These are phyloP conservation scores for Anolis sagrei DNA, from an alignment of 2,113 vertebrate genomes.

Conservation along the genomic window DNA sequence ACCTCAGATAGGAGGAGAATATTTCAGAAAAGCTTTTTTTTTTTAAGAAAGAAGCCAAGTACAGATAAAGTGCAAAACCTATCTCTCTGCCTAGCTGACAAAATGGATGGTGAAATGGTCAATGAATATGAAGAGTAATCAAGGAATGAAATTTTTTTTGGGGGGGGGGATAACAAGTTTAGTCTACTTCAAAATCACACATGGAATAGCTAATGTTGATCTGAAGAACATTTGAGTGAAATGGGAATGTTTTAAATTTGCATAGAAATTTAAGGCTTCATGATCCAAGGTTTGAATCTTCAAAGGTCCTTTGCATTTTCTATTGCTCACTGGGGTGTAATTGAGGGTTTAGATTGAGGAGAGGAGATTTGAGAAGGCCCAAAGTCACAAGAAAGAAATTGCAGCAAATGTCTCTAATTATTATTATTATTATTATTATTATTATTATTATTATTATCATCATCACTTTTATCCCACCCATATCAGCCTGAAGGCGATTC, in stretches of 20 bases:
- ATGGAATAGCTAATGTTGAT: too few relatives aligned
- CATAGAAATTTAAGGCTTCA: neutral
- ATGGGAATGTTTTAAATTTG: neutral
- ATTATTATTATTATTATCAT: too few relatives aligned
- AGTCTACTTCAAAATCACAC: neutral
- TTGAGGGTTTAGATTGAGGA: neutral
- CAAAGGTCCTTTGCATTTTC: neutral
- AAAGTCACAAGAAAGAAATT: neutral
- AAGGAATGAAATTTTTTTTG: neutral
- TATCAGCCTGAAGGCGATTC: too few relatives aligned
- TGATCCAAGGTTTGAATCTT: neutral
- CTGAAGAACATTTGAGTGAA: neutral
- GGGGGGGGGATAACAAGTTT: neutral
- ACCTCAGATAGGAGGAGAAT: neutral
- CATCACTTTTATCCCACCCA: too few relatives aligned
- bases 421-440: too few relatives aligned
- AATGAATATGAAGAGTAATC: neutral
- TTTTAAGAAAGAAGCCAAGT: too few relatives aligned
- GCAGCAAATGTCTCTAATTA: neutral
- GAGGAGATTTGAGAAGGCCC: neutral
- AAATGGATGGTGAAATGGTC: neutral
- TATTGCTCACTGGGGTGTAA: neutral
- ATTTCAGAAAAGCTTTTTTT: neutral
- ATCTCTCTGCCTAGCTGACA: neutral
- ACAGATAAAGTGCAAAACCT: neutral